Conservation (phyloP, 2,888 invertebrate genomes). For the Drosophila meridiana region DNA sequence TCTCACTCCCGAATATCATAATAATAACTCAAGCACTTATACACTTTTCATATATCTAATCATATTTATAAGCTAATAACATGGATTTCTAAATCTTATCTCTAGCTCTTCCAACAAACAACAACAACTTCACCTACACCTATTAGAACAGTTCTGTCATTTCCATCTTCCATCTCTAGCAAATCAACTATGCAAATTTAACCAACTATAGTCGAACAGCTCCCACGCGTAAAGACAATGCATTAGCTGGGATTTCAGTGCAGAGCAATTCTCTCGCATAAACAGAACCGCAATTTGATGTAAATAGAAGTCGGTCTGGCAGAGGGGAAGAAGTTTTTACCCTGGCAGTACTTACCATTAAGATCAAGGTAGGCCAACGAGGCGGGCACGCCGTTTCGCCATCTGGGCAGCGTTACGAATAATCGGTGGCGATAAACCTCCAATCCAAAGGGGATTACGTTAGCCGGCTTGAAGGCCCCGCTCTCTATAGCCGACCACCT, state of each 20-base stretch:
- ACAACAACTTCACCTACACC: neutral
- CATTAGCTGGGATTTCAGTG: conserved; percentile 25
- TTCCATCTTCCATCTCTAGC: neutral
- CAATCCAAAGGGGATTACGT: conserved; percentile 90
- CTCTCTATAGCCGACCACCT: conserved; percentile 87
- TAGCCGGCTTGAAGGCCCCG: conserved; percentile 88
- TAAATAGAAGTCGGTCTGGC: conserved; percentile 14
- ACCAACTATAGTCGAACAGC: neutral
- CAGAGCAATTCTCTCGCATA: conserved; percentile 12
- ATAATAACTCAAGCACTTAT: too few species aligned
- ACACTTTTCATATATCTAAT: too few species aligned
- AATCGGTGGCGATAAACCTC: conserved; percentile 89
- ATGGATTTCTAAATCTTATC: neutral
- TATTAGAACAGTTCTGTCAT: neutral
- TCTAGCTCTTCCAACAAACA: neutral
- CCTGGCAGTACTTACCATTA: conserved; percentile 87
- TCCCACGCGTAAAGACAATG: conserved; percentile 44
- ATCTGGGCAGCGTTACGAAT: conserved; percentile 91
- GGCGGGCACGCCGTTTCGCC: conserved; percentile 91
- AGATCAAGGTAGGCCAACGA: conserved; percentile 90
- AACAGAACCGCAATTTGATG: conserved; percentile 36
- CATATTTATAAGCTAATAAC: too few species aligned
- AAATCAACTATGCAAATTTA: conserved; percentile 12
- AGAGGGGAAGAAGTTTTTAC: neutral
- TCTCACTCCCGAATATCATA: too few species aligned